Evolutionary conservation across 2,113 vertebrate genomes (phyloP).

Genomic region (Charadrius vociferus): DNA sequence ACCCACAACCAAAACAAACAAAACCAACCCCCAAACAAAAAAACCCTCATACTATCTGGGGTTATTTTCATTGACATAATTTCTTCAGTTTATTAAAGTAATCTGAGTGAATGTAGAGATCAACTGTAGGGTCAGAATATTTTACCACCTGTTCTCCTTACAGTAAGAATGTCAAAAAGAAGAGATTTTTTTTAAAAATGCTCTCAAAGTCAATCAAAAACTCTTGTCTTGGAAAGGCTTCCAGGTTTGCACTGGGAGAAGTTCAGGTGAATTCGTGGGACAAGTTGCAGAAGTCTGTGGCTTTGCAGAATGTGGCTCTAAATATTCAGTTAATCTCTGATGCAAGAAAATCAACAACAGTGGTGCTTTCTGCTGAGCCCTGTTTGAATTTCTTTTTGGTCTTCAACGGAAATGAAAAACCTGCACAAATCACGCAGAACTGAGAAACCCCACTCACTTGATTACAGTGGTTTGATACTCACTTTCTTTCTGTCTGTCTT

Average conservation of each 20-base stretch:
- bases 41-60: rapidly evolving
- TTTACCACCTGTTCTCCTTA: neutral
- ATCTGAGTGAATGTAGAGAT: neutral
- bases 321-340: neutral
- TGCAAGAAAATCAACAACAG: neutral
- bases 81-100: neutral
- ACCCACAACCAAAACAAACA: neutral
- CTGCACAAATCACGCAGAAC: neutral
- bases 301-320: neutral
- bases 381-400: neutral
- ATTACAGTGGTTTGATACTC: neutral
- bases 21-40: neutral
- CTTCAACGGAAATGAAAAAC: neutral
- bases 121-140: neutral
- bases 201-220: neutral
- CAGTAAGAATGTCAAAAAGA: neutral
- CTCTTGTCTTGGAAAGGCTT: neutral
- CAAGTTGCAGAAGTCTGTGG: neutral
- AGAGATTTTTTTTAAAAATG: neutral
- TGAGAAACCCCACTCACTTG: neutral
- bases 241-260: neutral
- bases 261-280: neutral
- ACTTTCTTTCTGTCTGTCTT: neutral
- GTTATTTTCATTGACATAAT: neutral
- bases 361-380: neutral